phyloP scores from a whole-genome alignment of 2,113 vertebrate genomes.

The Aramus guarauna region DNA sequence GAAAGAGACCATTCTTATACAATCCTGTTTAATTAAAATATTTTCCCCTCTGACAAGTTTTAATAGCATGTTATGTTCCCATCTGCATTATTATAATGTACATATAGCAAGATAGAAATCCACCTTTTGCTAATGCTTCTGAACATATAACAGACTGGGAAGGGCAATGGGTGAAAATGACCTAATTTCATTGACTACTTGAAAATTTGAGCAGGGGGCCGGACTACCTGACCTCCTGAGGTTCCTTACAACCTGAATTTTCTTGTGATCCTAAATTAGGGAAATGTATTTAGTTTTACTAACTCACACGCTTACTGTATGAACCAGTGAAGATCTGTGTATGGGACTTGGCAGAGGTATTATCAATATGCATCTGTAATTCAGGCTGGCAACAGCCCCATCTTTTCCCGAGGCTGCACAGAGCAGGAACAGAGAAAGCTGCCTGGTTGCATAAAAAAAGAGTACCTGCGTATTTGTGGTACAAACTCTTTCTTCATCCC shows the following conservation, averaged over 20 bases:
- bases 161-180: not conserved
- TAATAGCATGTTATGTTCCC: not conserved
- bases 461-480: not conserved
- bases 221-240: not conserved
- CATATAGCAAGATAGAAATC: not conserved
- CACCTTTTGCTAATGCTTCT: not conserved
- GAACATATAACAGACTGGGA: not conserved
- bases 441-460: not conserved
- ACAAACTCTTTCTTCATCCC: not conserved
- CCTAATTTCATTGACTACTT: not conserved
- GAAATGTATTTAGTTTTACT: not conserved
- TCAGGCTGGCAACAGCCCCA: not conserved
- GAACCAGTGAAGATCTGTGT: not conserved
- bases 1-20: not conserved
- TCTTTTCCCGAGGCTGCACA: not conserved
- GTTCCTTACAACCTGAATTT: not conserved
- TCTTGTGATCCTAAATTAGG: not conserved
- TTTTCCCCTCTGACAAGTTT: not conserved
- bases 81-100: not conserved
- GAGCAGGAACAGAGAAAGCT: not conserved
- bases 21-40: not conserved
- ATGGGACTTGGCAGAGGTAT: not conserved
- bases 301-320: not conserved
- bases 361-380: not conserved
- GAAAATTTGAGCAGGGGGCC: not conserved